Evolutionary conservation across 37 sponge, comb jelly and placozoan genomes (phyloP).

Genomic region (Cliona cf. orientalis): DNA sequence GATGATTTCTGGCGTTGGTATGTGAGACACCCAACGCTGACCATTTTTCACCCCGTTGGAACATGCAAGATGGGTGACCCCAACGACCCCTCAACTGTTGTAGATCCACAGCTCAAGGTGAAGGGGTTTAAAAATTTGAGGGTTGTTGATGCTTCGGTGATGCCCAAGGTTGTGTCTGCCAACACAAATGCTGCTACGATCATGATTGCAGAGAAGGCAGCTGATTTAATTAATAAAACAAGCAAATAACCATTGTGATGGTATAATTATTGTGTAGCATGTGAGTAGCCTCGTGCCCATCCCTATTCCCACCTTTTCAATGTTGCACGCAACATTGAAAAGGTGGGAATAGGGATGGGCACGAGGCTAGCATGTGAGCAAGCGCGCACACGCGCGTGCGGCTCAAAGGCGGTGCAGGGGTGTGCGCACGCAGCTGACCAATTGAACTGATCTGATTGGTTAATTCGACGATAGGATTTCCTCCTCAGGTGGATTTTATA

Average conservation of each 20-base stretch:
- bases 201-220: conserved; percentile 91
- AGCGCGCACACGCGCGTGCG: too few species aligned
- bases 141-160: conserved; percentile 87
- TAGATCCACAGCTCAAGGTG: conserved; percentile 69
- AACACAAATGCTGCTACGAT: conserved; percentile 67
- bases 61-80: conserved; percentile 82
- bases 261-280: background rate
- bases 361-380: too few species aligned
- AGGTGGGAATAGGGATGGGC: too few species aligned
- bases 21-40: conserved; percentile 48
- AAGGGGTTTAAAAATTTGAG: conserved; percentile 64
- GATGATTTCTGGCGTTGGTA: conserved; percentile 75
- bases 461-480: too few species aligned
- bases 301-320: too few species aligned
- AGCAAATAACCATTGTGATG: background rate
- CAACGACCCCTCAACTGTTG: conserved; percentile 68
- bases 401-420: too few species aligned
- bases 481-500: too few species aligned
- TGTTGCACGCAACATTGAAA: too few species aligned
- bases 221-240: conserved; percentile 81
- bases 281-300: too few species aligned
- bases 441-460: too few species aligned
- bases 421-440: too few species aligned
- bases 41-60: conserved; percentile 65
- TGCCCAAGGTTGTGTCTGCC: conserved; percentile 70